Base-by-base conservation (phyloP, 2,797 vertebrate species). In the Gobio occitaniae region DNA sequence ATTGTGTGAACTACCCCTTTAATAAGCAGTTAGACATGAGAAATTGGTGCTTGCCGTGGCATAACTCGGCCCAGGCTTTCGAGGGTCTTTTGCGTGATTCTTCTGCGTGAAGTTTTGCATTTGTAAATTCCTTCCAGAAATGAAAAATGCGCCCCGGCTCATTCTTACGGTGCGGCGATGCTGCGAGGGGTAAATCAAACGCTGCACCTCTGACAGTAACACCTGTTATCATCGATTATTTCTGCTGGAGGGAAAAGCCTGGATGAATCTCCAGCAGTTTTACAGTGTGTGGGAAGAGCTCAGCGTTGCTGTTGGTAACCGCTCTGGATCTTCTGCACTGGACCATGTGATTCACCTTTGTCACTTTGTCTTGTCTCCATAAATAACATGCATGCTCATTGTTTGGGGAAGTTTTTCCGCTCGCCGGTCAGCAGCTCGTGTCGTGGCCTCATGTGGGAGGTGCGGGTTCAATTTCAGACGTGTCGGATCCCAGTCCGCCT, bases 301-400 rank as follows among this genome's bases (percentile, higher is more conserved):
- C 48, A 65, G 75, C 65, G 87, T 88, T 88, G 89, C 87, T 69
- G 87, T 86, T 86, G 86, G 87, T 72, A 86, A 90, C 87, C 25
- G 36, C 32, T 59, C 29, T 50, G 29, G 52, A 36, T 79, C 75
- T 71, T 52, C 69, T 48, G 70, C 25, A 48, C 48, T 54, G 63
- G 71, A 41, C 29, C 32, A 2, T 21, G 32, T 11, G 52, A 79
- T 71, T 71, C 76, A 79, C 77, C 83, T 79, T 52, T 72, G 41
- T 78, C 44, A 19, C 8, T 4, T 72, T 50, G 66, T 61, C 41
- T 13, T 32, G 25, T 21, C 61, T 48, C 50, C 52, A 2, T 48
- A 78, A 78, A 59, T 78, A 78, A 36, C 17, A 32, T 41, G n/a
- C 4, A 21, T 2, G 1, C 77, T 16, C 54, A 8, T 25, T 16